Evolutionary conservation across 2,797 vertebrate species (phyloP), one percentile per base, ranked within the genome.

Genomic region (Lepus oiostolus): DNA sequence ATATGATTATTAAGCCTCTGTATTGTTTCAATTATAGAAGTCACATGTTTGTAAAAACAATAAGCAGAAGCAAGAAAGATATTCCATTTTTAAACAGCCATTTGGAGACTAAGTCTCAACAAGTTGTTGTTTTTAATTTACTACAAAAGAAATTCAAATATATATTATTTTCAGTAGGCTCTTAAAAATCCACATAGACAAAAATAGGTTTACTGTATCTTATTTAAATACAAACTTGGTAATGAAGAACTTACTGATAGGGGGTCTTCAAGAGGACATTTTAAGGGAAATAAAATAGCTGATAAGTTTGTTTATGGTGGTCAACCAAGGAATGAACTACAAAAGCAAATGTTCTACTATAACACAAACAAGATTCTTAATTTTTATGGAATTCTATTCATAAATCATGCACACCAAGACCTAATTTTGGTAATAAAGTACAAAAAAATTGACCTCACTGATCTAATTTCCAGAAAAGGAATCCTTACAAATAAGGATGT

Each of bases 401-500:
- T 86, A 93, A 95, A 92, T 63, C 63, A 91, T 14, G 11, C 1
- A 85, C 8, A 65, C 16, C 26, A 19, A 52, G 52, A 93, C 38
- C 11, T 92, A 92, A 86, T 79, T 91, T 97, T 91, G 81, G 38
- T 68, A 86, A 79, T 89, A 80, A 52, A 26, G 67, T 95, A 0
- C 65, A 54, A 88, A 95, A 95, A 95, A 74, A 63, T 50, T 87
- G 17, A 85, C n/a, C 67, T 81, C 6, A 0, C 22, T 74, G 47
- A 81, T 90, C 84, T 91, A 81, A 90, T 85, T 93, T 88, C 35
- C 52, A 91, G 77, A 91, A 91, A 91, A 90, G 24, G 67, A 91
- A 85, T 91, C 42, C 16, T 95, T 93, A 84, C 26, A 7, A 52
- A 50, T 85, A 50, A 65, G 63, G 58, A 86, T 70, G 92, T 89